phyloP scores from a whole-genome alignment of 2,113 vertebrate species.

The Columba livia region DNA sequence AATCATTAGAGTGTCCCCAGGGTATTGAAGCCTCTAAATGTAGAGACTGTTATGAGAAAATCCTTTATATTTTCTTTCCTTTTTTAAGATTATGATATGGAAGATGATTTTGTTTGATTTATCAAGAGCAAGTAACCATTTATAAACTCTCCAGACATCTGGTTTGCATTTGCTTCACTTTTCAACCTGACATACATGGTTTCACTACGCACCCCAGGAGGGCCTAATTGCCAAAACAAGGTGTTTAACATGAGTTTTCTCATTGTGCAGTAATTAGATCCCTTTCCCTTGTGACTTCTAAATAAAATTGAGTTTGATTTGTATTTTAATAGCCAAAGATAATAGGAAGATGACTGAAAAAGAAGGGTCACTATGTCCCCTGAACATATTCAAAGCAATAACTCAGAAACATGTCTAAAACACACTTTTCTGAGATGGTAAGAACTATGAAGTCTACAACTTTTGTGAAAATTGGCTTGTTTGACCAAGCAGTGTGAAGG shows the following conservation, averaged over 20 bases:
- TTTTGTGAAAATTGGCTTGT: neutral
- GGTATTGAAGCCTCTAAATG: neutral
- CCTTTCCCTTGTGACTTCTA: neutral
- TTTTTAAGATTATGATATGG: neutral
- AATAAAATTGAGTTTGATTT: neutral
- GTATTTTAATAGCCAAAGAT: neutral
- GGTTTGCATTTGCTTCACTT: slow-evolving; percentile 5
- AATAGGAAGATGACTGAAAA: neutral
- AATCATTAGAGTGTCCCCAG: neutral
- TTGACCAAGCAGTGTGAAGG: neutral
- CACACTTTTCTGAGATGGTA: neutral
- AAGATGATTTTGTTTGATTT: neutral
- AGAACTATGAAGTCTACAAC: neutral
- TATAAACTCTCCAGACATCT: slow-evolving; percentile 14
- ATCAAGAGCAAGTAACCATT: neutral
- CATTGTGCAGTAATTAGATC: neutral
- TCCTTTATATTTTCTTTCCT: neutral
- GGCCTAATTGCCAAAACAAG: neutral
- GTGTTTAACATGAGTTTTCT: slow-evolving; percentile 14
- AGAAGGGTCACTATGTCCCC: neutral
- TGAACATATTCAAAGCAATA: neutral
- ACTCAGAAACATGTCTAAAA: neutral
- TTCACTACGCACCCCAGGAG: neutral
- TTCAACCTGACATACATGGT: neutral
- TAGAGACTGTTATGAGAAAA: neutral